Base-by-base conservation (phyloP, 2,113 vertebrate genomes). In the Pachycephala philippinensis region DNA sequence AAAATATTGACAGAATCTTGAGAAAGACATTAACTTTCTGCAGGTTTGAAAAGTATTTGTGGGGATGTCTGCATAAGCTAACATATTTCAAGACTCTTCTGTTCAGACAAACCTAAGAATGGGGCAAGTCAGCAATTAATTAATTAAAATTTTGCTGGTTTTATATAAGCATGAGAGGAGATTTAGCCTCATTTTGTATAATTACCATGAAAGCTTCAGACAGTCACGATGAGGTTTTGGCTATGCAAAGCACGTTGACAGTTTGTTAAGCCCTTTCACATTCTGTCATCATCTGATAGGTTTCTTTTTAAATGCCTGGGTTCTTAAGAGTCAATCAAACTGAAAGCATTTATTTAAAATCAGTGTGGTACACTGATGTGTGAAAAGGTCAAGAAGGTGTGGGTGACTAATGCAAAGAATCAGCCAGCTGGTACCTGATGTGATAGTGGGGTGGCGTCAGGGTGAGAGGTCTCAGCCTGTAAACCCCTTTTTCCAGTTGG, bases 381-480 rank as follows among this genome's bases (percentile, higher is more conserved):
- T 35, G 75, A 40, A 72, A 81, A 87, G 30, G n/a, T 53, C 53
- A 50, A 33, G 50, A 64, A 91, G 35, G 13, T 5, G 1, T 52
- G 71, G 26, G 28, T 21, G 9, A 63, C 53, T 59, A 33, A 88
- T 20, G 85, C 93, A 63, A 19, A 45, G 56, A 95, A 95, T 94
- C 97, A 97, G 94, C 94, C 95, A 94, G 61, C 88, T 87, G 54
- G 6, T 94, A 33, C 30, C 42, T 64, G 71, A 4, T 72, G 57
- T 71, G 35, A 4, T 53, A 14, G 40, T 23, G 50, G 71, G 35
- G 22, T 86, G 26, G 31, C 82, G 65, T 33, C 71, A 78, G 56
- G n/a, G 30, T 20, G 22, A 80, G 53, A 60, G 10, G 14, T 39
- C 68, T 81, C 47, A 63, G 13, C 72, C 54, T 49, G 13, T 33